Base-by-base conservation (phyloP, 2,797 vertebrate genomes). In the Myiotriccus ornatus region DNA sequence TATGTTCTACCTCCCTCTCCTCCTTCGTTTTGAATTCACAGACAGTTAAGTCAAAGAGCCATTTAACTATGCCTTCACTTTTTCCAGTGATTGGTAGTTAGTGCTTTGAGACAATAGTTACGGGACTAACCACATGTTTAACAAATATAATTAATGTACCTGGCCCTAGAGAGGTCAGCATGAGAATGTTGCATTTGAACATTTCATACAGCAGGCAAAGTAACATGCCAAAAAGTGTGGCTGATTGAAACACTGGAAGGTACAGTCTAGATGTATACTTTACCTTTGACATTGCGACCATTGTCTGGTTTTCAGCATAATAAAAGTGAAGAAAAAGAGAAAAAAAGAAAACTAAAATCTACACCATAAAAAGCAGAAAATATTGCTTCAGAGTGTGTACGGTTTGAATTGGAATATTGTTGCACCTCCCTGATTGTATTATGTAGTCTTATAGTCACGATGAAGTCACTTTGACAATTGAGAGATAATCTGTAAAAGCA, bases 231-330 rank as follows among this genome's bases (percentile, higher is more conserved):
- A 97, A 97, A 97, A 95, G 95, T 97, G 94, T 96, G 97, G 94
- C 94, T 93, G 65, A 93, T 87, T 96, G 84, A 97, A 98, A 97
- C 97, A 97, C 63, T 86, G 90, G 97, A 96, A 96, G 94, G 89
- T 87, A 95, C 60, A 91, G 86, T 95, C 78, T 68, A 91, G 80
- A 88, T 32, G 69, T 34, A 96, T 98, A 98, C 98, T 50, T 99
- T 99, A 99, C 99, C 99, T 99, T 99, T 99, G 90, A 99, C 97
- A 98, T 98, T 99, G 97, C 98, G 99, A 96, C 99, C 99, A 98
- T 99, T 99, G 98, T 99, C 99, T 99, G 99, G 88, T 98, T 97
- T 97, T 97, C 97, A 98, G 98, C 97, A 94, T 89, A 97, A 84
- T 90, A 98, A 96, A 94, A 97, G 89, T 93, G 89, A 94, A 96